Evolutionary conservation across 2,797 vertebrate genomes (phyloP).

Genomic region (Eulemur mongoz): DNA sequence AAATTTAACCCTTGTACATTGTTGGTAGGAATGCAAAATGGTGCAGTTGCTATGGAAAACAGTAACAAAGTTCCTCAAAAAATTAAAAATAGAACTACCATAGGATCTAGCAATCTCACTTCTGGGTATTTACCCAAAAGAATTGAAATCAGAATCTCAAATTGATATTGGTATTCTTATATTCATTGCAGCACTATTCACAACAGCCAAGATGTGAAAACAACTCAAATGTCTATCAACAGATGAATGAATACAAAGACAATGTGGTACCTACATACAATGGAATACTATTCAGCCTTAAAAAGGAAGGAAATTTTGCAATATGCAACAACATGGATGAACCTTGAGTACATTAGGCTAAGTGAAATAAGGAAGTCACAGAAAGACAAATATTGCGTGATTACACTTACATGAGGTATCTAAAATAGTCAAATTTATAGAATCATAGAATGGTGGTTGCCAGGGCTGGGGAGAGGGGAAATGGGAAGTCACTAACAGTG

Average conservation of each 20-base stretch:
- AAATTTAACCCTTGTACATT: not conserved
- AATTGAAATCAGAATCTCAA: not conserved
- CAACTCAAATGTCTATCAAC: not conserved
- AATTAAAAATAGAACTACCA: not conserved
- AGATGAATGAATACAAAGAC: not conserved
- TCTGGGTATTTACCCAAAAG: not conserved
- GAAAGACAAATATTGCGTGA: not conserved
- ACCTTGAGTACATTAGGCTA: not conserved
- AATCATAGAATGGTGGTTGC: not conserved
- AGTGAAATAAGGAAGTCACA: not conserved
- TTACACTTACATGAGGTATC: not conserved
- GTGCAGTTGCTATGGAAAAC: not conserved
- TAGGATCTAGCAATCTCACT: not conserved
- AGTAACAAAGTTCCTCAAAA: not conserved
- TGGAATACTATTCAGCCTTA: not conserved
- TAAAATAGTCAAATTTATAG: not conserved
- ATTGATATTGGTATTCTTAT: not conserved
- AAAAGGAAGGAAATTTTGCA: not conserved
- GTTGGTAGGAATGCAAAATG: not conserved
- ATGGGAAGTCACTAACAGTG: not conserved
- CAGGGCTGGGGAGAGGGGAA: not conserved
- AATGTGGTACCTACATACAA: not conserved
- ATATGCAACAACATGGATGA: not conserved
- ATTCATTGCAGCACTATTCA: not conserved
- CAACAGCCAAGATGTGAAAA: not conserved